These are phyloP conservation scores for Zootermopsis nevadensis DNA, from an alignment of 2,888 invertebrate genomes.

Conservation along the genomic window DNA sequence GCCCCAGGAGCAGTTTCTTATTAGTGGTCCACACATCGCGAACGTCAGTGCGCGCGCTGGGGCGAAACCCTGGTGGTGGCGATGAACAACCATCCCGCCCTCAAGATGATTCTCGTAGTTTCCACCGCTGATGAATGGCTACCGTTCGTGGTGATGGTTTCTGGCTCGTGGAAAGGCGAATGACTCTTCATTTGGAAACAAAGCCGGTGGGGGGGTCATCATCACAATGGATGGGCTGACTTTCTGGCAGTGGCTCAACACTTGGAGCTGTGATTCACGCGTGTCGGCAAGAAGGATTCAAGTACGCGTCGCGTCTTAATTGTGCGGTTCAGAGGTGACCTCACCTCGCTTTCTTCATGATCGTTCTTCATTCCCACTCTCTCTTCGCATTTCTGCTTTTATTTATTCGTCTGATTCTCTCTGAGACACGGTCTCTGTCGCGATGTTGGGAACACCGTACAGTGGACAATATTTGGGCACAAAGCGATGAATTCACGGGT, in stretches of 20 bases:
- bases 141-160: neutral
- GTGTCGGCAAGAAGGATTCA: neutral
- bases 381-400: neutral
- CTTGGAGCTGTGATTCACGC: neutral
- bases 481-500: no score
- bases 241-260: neutral
- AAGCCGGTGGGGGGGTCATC: constrained; percentile 22
- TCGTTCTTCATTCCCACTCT: neutral
- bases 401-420: neutral
- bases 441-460: no score
- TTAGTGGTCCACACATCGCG: no score
- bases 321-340: neutral
- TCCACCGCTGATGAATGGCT: constrained; percentile 16
- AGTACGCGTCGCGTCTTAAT: neutral
- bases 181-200: constrained; percentile 18
- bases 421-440: no score
- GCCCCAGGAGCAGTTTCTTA: no score
- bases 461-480: no score
- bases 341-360: neutral
- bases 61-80: neutral
- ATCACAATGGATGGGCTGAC: constrained; percentile 11
- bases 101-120: constrained; percentile 1
- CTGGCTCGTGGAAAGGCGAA: constrained; percentile 23
- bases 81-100: neutral
- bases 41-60: no score